Evolutionary conservation across 2,797 vertebrate species (phyloP).

Genomic region (Hoplostethus mediterraneus): DNA sequence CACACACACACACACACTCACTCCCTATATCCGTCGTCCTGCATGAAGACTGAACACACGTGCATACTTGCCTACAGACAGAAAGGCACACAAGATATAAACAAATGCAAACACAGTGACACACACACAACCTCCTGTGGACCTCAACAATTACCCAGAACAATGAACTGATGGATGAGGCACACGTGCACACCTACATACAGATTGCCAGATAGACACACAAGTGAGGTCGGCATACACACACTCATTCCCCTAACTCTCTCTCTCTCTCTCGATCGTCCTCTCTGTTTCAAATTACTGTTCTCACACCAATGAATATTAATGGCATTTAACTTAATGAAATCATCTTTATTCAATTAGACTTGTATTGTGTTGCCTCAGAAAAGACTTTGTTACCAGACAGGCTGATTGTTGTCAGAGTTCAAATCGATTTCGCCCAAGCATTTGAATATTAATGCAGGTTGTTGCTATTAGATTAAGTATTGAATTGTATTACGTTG

Average conservation of each 20-base stretch:
- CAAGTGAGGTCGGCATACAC: not conserved
- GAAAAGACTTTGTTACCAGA: constrained; percentile 4
- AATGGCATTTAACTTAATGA: constrained; percentile 17
- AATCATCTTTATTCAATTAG: constrained; percentile 18
- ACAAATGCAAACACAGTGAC: constrained; percentile 5
- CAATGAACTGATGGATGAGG: not conserved
- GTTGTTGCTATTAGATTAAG: too few relatives aligned
- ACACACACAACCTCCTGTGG: not conserved
- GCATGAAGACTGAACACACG: not conserved
- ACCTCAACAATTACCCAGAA: not conserved
- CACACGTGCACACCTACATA: not conserved
- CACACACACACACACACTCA: constrained; percentile 7
- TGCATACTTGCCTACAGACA: not conserved
- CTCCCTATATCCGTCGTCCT: too few relatives aligned
- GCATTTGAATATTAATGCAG: too few relatives aligned
- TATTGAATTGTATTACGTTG: too few relatives aligned
- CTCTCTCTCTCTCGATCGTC: not conserved
- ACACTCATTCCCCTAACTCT: not conserved
- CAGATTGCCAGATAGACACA: not conserved
- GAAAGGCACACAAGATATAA: not conserved
- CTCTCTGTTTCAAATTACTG: constrained; percentile 10
- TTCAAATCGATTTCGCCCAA: too few relatives aligned
- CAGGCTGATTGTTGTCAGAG: not conserved
- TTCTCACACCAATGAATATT: constrained; percentile 17
- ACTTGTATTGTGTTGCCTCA: constrained; percentile 1